Conservation (phyloP, 2,888 invertebrate species). For the Furcula furcula region DNA sequence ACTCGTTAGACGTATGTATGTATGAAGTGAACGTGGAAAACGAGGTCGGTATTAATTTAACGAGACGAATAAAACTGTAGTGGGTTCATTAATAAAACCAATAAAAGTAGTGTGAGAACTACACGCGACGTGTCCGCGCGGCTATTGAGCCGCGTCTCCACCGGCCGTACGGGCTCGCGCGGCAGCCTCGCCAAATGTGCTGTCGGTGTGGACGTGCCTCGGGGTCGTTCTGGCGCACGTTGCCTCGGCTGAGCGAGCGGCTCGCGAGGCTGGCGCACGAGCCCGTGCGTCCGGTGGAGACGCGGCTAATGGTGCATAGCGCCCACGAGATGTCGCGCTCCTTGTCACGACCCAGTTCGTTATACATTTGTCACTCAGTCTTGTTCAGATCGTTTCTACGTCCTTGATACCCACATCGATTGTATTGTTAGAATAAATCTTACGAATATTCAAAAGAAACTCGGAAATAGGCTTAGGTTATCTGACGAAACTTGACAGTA, state of each 20-base stretch:
- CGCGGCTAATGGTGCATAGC: conserved; percentile 36
- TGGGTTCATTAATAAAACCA: conserved; percentile 29
- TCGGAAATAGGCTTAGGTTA: too few species aligned
- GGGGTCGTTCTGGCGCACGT: too few species aligned
- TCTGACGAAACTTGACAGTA: too few species aligned
- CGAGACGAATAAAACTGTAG: conserved; percentile 23
- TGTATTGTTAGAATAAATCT: conserved; percentile 41
- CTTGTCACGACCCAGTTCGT: conserved; percentile 42
- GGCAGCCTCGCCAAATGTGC: too few species aligned
- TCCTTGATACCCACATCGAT: conserved; percentile 63
- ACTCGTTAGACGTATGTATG: too few species aligned
- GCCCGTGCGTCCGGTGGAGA: too few species aligned
- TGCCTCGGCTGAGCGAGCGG: too few species aligned
- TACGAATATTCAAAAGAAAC: conserved; percentile 25
- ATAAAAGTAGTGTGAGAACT: conserved; percentile 38
- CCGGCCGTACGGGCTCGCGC: too few species aligned
- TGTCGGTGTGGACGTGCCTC: too few species aligned
- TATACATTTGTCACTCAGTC: conserved; percentile 43
- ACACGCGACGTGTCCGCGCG: conserved; percentile 15
- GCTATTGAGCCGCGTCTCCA: too few species aligned
- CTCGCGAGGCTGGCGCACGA: too few species aligned
- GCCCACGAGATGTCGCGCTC: conserved; percentile 27
- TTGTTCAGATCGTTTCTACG: conserved; percentile 23
- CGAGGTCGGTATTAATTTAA: conserved; percentile 16
- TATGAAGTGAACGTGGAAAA: background rate